Base-by-base conservation (phyloP, 2,113 vertebrate species). In the Syngnathus floridae region DNA sequence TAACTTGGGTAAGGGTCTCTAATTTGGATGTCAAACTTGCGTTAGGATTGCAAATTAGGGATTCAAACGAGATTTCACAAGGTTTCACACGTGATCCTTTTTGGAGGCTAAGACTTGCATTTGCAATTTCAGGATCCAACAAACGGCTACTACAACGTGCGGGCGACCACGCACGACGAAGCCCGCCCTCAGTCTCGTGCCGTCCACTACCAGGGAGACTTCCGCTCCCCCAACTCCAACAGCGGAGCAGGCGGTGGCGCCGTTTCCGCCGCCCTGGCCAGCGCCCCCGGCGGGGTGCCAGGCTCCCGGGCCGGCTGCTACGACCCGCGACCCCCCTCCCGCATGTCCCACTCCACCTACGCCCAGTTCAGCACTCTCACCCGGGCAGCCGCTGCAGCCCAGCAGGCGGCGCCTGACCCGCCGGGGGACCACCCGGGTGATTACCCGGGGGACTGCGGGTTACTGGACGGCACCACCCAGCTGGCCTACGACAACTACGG, bases 91-190 rank as follows among this genome's bases (percentile, higher is more conserved):
- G 26, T 31, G 26, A 31, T 31, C 26, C 26, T 17, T 51, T 26
- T 67, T 1, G 62, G 38, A 19, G 10, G 4, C 19, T 37, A 37
- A 19, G 6, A 22, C 64, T 45, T 55, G 21, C 43, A 11, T 41
- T 31, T 78, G 26, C 64, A 3, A 26, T 70, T 45, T 16, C 85
- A 97, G 95, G 95, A 97, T 82, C 95, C 95, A 46, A 97, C 95
- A 71, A 97, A 98, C 0, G 95, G 95, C 72, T 98, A 97, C 87
- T 97, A 98, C 91, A 97, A 98, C 0, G 95, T 98, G 21, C 91
- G 94, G 0, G 95, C 95, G 49, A 90, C 90, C 43, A 90, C 87
- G 62, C 95, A 98, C 0, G 95, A 97, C 0, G 95, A 97, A 45
- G 85, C 83, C 0, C 92, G 93, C 0, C 92, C 94, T 0, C 87